Evolutionary conservation across 2,797 vertebrate genomes (phyloP).

Genomic region (Hoplostethus mediterraneus): DNA sequence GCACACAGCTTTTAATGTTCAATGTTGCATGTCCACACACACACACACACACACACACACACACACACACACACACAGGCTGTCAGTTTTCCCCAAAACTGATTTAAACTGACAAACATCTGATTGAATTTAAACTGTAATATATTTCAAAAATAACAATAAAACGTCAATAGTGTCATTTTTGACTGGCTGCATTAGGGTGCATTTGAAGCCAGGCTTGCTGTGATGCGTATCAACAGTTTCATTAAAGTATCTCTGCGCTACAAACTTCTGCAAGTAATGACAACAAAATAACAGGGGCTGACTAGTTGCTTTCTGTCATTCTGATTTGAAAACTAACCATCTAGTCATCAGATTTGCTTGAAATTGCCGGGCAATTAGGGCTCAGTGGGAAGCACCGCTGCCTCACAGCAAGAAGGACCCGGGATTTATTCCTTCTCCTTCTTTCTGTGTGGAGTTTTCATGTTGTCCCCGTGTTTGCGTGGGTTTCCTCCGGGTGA

Average conservation of each 20-base stretch:
- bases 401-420: no score
- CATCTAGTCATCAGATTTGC: neutral
- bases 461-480: slow-evolving; percentile 20
- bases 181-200: slow-evolving; percentile 15
- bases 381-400: slow-evolving; percentile 2
- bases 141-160: neutral
- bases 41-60: no score
- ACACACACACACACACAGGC: no score
- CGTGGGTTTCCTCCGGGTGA: no score
- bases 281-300: neutral
- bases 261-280: slow-evolving; percentile 22
- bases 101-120: neutral
- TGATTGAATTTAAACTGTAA: neutral
- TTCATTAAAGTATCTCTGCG: slow-evolving; percentile 1
- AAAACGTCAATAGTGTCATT: neutral
- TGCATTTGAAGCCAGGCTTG: slow-evolving; percentile 3
- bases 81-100: neutral
- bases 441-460: neutral
- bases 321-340: no score
- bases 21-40: no score
- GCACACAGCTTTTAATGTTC: no score
- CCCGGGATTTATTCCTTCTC: no score
- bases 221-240: slow-evolving; percentile 19
- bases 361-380: neutral
- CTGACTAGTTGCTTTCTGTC: no score